phyloP scores from a whole-genome alignment of 2,888 invertebrate species.

The Phaonia tiefii region DNA sequence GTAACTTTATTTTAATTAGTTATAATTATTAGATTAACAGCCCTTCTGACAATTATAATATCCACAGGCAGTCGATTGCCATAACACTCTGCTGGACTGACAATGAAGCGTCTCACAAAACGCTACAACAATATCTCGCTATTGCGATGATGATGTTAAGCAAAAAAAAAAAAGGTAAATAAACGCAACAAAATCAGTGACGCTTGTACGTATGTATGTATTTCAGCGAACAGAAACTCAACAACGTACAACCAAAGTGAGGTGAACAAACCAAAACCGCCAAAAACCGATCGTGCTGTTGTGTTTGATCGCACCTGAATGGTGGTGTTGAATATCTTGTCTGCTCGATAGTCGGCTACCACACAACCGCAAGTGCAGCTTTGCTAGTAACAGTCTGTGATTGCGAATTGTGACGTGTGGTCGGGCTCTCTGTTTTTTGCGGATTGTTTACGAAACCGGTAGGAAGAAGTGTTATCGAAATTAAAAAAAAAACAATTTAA shows the following conservation, averaged over 20 bases:
- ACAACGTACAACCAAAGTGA: not conserved
- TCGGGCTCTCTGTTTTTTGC: constrained; percentile 6
- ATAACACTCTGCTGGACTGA: too few species aligned
- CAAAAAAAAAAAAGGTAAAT: not conserved
- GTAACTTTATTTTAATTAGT: too few species aligned
- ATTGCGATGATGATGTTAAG: not conserved
- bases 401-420: constrained; percentile 53
- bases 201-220: not conserved
- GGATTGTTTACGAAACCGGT: not conserved
- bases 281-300: too few species aligned
- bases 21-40: too few species aligned
- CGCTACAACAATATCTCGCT: not conserved
- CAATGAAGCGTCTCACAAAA: too few species aligned
- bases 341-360: not conserved
- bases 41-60: too few species aligned
- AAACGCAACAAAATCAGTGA: too few species aligned
- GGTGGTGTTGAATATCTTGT: constrained; percentile 22
- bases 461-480: constrained; percentile 20
- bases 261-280: too few species aligned
- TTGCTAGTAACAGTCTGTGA: constrained; percentile 46
- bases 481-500: not conserved
- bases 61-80: too few species aligned
- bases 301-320: constrained; percentile 15
- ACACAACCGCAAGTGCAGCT: constrained; percentile 14
- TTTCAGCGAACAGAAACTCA: not conserved